Evolutionary conservation across 1,140 invertebrate genomes (phyloP).

Genomic region (Temnothorax nylanderi): DNA sequence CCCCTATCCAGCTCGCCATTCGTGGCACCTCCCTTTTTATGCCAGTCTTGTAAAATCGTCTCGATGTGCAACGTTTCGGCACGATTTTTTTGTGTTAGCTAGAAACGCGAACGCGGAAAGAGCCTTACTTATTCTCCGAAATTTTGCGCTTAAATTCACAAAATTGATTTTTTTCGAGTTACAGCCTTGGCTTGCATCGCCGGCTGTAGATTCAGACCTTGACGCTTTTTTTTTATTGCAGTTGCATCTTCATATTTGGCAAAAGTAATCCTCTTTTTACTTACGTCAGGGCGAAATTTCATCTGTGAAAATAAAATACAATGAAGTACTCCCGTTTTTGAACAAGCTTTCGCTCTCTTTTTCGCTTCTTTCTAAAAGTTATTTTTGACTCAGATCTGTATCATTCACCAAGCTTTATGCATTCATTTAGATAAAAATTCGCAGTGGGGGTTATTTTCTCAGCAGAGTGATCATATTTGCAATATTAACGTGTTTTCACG

Average conservation of each 20-base stretch:
- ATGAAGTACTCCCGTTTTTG: not conserved
- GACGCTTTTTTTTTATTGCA: not conserved
- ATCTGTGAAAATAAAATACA: not conserved
- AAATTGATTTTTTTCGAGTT: not conserved
- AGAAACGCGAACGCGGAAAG: not conserved
- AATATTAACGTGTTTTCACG: slow-evolving; percentile 44
- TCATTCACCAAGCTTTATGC: not conserved
- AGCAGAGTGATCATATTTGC: slow-evolving; percentile 5
- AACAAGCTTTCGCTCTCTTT: not conserved
- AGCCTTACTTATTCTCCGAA: not conserved
- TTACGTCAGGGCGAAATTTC: not conserved
- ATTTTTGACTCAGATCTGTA: not conserved
- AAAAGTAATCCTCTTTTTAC: not conserved
- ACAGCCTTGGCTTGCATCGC: too few relatives aligned
- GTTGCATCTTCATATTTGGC: not conserved
- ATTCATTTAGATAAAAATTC: slow-evolving; percentile 58
- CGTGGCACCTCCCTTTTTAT: slow-evolving; percentile 30
- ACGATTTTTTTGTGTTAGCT: not conserved
- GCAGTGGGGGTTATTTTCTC: slow-evolving; percentile 29
- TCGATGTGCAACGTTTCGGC: slow-evolving; percentile 4
- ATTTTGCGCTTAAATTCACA: slow-evolving; percentile 4
- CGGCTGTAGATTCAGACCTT: not conserved
- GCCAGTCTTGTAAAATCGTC: slow-evolving; percentile 21
- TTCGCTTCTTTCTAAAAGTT: not conserved
- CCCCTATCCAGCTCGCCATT: slow-evolving; percentile 9